Evolutionary conservation across 1,140 invertebrate species (phyloP).

Genomic region (Acromyrmex echinatior): DNA sequence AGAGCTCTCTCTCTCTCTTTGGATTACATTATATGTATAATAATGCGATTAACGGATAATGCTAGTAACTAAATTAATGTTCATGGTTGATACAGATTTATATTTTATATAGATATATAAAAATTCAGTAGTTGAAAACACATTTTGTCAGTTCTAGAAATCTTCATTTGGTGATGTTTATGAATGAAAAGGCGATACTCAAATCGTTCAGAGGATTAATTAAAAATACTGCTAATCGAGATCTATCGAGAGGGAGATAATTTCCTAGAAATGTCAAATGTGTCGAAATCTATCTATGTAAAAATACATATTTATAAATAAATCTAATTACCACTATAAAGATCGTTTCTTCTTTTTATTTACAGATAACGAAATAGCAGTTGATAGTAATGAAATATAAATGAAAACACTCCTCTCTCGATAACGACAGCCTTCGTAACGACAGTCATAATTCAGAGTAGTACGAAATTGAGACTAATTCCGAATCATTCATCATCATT

Average conservation of each 20-base stretch:
- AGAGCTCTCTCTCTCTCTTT: not conserved
- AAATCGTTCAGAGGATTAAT: not conserved
- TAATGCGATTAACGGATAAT: not conserved
- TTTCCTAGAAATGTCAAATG: not conserved
- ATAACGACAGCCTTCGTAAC: not conserved
- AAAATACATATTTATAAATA: not conserved
- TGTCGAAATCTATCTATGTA: not conserved
- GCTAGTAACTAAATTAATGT: not conserved
- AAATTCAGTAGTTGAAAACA: not conserved
- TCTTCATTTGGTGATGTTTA: not conserved
- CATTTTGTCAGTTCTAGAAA: not conserved
- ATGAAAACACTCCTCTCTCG: not conserved
- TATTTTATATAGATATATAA: not conserved
- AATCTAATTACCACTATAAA: not conserved
- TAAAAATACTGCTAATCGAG: not conserved
- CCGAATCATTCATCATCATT: conserved; percentile 28
- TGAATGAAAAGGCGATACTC: not conserved
- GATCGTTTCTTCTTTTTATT: not conserved
- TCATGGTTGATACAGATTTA: not conserved
- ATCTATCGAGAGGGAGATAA: not conserved
- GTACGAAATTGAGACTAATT: conserved; percentile 49
- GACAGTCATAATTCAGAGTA: conserved; percentile 10
- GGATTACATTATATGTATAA: not conserved
- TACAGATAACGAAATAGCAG: not conserved
- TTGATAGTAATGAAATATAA: not conserved